Conservation (phyloP, 2,888 invertebrate genomes). For the Teleogryllus oceanicus region DNA sequence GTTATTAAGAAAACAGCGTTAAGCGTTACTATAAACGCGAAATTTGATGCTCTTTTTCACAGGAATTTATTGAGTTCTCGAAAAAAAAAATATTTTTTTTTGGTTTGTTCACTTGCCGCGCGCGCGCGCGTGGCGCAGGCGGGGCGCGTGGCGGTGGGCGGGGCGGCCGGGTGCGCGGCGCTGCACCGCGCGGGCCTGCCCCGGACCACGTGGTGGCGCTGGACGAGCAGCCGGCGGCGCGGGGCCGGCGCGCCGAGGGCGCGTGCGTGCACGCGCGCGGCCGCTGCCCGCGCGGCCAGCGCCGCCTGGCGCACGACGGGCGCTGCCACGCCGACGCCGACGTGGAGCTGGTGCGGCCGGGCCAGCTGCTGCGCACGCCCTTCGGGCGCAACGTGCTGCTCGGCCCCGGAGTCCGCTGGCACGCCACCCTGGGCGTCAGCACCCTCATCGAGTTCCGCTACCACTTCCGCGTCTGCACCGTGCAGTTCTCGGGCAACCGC, state of each 20-base stretch:
- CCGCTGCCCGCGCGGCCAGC: not conserved
- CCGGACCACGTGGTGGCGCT: slow-evolving; percentile 23
- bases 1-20: too few species aligned
- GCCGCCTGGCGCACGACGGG: slow-evolving; percentile 21
- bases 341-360: slow-evolving; percentile 28
- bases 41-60: too few species aligned
- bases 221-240: slow-evolving; percentile 21
- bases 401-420: not conserved
- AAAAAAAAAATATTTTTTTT: too few species aligned
- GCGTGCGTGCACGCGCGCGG: slow-evolving; percentile 30
- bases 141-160: not conserved
- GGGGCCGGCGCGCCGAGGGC: not conserved
- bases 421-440: slow-evolving; percentile 39
- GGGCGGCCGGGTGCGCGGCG: slow-evolving; percentile 9
- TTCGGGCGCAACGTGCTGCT: slow-evolving; percentile 40
- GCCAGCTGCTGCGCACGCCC: slow-evolving; percentile 36
- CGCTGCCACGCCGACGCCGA: slow-evolving; percentile 26
- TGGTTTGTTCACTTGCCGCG: too few species aligned
- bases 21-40: too few species aligned
- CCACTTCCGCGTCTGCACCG: slow-evolving; percentile 29
- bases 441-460: slow-evolving; percentile 34
- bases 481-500: not conserved
- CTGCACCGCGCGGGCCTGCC: slow-evolving; percentile 34
- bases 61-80: too few species aligned
- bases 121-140: too few species aligned